Evolutionary conservation across 2,888 invertebrate genomes (phyloP).

Genomic region (Arge pagana): DNA sequence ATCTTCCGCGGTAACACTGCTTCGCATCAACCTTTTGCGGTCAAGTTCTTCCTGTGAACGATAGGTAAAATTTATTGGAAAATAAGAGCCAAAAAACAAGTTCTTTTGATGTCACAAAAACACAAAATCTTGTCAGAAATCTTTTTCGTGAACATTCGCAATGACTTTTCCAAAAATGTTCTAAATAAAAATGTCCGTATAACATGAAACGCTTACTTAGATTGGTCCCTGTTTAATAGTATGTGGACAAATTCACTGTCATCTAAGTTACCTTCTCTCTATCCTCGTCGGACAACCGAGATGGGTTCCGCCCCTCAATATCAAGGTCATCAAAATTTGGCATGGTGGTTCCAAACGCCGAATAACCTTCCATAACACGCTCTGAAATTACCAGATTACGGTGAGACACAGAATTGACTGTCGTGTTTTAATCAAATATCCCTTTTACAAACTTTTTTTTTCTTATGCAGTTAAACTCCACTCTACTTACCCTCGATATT

Average conservation of each 20-base stretch:
- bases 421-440: not conserved
- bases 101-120: no score
- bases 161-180: no score
- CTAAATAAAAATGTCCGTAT: no score
- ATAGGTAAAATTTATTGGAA: constrained; percentile 19
- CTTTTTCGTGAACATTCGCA: no score
- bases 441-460: constrained; percentile 25
- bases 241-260: constrained; percentile 15
- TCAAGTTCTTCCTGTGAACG: constrained; percentile 52
- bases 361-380: constrained; percentile 28
- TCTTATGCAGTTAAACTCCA: constrained; percentile 25
- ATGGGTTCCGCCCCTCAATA: constrained; percentile 56
- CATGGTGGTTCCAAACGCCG: constrained; percentile 40
- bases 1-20: constrained; percentile 56
- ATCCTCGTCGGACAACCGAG: constrained; percentile 52
- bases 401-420: constrained; percentile 16
- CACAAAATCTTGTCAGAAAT: no score
- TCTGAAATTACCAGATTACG: constrained; percentile 36
- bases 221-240: no score
- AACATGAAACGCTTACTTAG: constrained; percentile 1
- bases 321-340: constrained; percentile 58
- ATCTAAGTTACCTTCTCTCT: constrained; percentile 53
- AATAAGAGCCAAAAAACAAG: no score
- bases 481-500: constrained; percentile 34
- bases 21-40: constrained; percentile 54